Conservation (phyloP, 2,888 invertebrate genomes). For the Nasonia oneida region DNA sequence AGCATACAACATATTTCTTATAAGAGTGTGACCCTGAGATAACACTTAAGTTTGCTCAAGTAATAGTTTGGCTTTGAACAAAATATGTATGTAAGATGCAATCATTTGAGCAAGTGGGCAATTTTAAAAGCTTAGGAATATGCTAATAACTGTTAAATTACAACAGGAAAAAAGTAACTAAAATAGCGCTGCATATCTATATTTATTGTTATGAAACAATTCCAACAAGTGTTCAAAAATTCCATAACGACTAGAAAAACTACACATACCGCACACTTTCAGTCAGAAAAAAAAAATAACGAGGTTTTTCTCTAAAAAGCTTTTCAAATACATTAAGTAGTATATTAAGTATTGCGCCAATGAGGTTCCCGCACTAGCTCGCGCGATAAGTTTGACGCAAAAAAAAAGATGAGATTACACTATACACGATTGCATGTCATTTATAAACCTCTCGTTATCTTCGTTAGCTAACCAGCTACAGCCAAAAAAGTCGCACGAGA, state of each 20-base stretch:
- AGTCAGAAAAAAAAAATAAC: not conserved
- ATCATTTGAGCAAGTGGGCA: not conserved
- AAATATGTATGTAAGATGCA: not conserved
- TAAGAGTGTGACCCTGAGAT: conserved; percentile 71
- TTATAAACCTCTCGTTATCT: not conserved
- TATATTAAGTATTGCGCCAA: conserved; percentile 4
- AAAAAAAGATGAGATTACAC: not conserved
- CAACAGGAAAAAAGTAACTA: not conserved
- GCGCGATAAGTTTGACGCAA: not conserved
- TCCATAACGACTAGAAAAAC: too few relatives aligned
- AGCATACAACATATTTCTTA: conserved; percentile 64
- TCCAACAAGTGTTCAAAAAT: not conserved
- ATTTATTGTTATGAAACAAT: not conserved
- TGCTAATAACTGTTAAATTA: not conserved
- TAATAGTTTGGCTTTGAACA: not conserved
- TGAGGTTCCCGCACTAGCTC: not conserved
- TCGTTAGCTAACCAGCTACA: not conserved
- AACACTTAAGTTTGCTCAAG: conserved; percentile 62
- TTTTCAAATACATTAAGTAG: not conserved
- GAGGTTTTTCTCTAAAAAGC: not conserved
- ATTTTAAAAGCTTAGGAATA: not conserved
- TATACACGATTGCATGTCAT: not conserved
- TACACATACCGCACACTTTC: not conserved
- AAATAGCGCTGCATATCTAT: not conserved
- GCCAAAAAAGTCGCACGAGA: not conserved